Evolutionary conservation across 2,888 invertebrate genomes (phyloP).

Genomic region (Blastobasis lacticolella): DNA sequence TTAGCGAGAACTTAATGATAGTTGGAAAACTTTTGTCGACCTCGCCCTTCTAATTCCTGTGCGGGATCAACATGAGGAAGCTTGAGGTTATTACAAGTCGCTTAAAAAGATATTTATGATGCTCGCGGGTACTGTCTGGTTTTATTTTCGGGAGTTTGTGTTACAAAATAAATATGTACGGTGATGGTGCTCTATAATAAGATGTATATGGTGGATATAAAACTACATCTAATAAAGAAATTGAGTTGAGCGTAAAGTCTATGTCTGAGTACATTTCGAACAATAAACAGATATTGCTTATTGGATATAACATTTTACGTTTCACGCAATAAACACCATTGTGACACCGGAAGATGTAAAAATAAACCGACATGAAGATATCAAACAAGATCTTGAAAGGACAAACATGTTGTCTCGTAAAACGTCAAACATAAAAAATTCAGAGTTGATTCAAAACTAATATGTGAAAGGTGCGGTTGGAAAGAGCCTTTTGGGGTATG

Average conservation of each 20-base stretch:
- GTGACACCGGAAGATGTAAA: background rate
- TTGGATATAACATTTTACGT: constrained; percentile 1
- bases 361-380: background rate
- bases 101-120: background rate
- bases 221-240: too few relatives aligned
- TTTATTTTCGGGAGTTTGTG: too few relatives aligned
- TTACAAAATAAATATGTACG: too few relatives aligned
- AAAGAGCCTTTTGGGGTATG: background rate
- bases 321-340: background rate
- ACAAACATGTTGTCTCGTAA: background rate
- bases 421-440: background rate
- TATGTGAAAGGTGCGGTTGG: background rate
- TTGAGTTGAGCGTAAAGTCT: too few relatives aligned
- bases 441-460: background rate
- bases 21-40: constrained; percentile 1
- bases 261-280: background rate
- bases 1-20: constrained; percentile 7
- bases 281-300: constrained; percentile 6
- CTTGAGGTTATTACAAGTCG: background rate
- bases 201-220: too few relatives aligned
- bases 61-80: background rate
- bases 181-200: background rate
- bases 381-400: background rate
- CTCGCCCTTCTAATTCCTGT: background rate
- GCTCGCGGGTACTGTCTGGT: too few relatives aligned